Evolutionary conservation across 2,797 vertebrate genomes (phyloP).

Genomic region (Megaceryle alcyon): DNA sequence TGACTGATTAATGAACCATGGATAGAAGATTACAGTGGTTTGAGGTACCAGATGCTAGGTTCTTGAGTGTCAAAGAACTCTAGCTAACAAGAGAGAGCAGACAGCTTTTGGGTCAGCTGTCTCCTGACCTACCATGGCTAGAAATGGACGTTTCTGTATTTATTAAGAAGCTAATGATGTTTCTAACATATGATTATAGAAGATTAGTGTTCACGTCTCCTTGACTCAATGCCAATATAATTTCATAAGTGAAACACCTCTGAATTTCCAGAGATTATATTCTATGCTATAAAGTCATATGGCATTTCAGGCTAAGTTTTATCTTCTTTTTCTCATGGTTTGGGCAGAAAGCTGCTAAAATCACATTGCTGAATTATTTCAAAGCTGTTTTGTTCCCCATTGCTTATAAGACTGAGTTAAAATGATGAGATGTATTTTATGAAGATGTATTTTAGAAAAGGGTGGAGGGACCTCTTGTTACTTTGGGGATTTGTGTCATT

Average conservation of each 20-base stretch:
- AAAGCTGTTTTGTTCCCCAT: background rate
- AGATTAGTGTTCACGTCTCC: background rate
- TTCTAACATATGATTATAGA: conserved; percentile 9
- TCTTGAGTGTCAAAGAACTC: background rate
- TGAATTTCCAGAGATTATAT: background rate
- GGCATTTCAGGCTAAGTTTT: conserved; percentile 4
- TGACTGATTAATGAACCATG: background rate
- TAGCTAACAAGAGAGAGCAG: background rate
- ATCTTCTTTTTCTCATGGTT: background rate
- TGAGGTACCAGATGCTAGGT: background rate
- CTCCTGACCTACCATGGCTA: background rate
- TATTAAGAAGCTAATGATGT: conserved; percentile 29
- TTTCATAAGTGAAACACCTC: conserved; percentile 10
- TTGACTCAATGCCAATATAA: background rate
- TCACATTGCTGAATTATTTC: background rate
- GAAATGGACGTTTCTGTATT: background rate
- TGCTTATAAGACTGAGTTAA: background rate
- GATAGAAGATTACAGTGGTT: background rate
- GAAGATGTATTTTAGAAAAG: background rate
- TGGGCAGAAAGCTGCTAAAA: background rate
- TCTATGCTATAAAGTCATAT: background rate
- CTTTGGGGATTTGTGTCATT: background rate
- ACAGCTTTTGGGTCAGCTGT: background rate
- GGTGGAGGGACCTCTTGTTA: background rate
- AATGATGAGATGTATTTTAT: background rate